A percentile compares a stretch with the other conserved stretches of the same genome.
Evolutionary conservation across 1,140 invertebrate genomes (phyloP).

Genomic region (Pentalonia nigronervosa): DNA sequence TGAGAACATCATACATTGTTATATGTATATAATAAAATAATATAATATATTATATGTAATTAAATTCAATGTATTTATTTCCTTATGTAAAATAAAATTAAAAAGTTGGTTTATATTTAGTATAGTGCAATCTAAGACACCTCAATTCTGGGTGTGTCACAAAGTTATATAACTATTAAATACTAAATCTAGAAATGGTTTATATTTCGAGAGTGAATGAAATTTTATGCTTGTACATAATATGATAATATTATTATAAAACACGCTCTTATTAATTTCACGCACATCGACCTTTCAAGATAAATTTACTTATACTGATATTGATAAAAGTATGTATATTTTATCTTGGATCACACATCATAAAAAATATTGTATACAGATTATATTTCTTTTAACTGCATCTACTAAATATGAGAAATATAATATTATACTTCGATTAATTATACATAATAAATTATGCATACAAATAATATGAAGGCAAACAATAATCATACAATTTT

Average conservation of each 20-base stretch:
- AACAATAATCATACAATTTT: background rate
- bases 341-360: no score
- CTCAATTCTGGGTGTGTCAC: background rate
- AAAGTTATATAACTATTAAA: conserved; percentile 13
- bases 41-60: no score
- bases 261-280: background rate
- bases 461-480: background rate
- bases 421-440: background rate
- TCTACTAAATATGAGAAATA: background rate
- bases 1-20: background rate
- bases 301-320: background rate
- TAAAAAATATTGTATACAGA: no score
- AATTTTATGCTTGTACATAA: background rate
- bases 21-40: background rate
- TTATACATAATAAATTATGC: no score
- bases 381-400: background rate
- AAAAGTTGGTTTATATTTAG: background rate
- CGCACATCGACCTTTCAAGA: background rate
- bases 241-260: background rate
- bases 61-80: background rate
- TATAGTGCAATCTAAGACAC: background rate
- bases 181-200: background rate
- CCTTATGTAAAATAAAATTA: background rate
- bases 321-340: background rate
- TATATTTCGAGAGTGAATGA: background rate